A percentile compares a stretch with the other conserved stretches of the same genome.
These are phyloP conservation scores for Alaudala cheleensis DNA, from an alignment of 2,113 vertebrate species.

Conservation along the genomic window DNA sequence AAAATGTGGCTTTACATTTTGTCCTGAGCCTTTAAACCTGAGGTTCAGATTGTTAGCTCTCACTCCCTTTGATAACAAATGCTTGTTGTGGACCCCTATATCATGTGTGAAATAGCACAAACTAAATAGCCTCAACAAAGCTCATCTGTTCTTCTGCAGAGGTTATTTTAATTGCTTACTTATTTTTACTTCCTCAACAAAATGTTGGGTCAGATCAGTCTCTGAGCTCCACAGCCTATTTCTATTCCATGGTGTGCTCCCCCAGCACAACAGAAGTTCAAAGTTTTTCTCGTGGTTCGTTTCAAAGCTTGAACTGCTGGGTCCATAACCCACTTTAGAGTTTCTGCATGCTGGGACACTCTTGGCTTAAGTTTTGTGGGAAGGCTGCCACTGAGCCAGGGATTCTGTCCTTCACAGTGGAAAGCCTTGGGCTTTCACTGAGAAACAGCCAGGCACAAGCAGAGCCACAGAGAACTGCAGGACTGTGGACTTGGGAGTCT, in stretches of 20 bases:
- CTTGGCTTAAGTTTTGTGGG: not conserved
- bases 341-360: accelerated
- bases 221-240: not conserved
- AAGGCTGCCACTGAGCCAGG: not conserved
- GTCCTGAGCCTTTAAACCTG: not conserved
- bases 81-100: not conserved
- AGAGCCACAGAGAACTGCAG: not conserved
- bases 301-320: not conserved
- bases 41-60: not conserved
- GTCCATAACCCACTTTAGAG: not conserved
- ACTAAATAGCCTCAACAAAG: not conserved
- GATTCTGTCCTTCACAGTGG: not conserved
- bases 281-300: not conserved
- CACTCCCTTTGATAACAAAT: not conserved
- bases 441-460: accelerated
- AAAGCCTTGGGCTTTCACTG: not conserved
- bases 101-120: not conserved
- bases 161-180: not conserved
- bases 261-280: not conserved
- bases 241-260: not conserved
- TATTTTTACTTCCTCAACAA: not conserved
- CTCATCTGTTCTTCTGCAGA: not conserved
- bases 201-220: not conserved
- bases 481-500: not conserved
- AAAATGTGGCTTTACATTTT: not conserved